A percentile compares a stretch with the other conserved stretches of the same genome.
phyloP scores from a whole-genome alignment of 2,113 vertebrate genomes.

The Urocynchramus pylzowi region DNA sequence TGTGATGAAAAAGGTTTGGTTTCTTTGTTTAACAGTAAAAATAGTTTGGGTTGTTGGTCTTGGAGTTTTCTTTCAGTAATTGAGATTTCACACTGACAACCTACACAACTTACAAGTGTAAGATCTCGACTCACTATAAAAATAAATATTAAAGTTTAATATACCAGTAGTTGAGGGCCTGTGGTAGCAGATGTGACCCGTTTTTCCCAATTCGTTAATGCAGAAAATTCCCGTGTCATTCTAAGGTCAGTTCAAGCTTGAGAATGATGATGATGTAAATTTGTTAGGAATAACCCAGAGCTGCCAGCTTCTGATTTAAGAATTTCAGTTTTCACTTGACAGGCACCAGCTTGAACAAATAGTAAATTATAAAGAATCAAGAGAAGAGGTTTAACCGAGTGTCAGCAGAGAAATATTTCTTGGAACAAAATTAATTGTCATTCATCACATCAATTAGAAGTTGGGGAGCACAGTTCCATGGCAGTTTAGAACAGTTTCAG shows the following conservation, averaged over 20 bases:
- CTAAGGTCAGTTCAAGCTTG: background rate
- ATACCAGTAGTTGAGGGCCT: background rate
- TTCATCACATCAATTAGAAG: background rate
- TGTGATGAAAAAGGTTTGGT: background rate
- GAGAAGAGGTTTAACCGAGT: background rate
- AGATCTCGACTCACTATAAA: background rate
- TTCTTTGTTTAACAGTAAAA: background rate
- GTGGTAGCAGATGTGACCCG: background rate
- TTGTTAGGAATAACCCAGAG: background rate
- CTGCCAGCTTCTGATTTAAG: background rate
- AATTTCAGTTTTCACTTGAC: background rate
- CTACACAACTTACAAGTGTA: too few relatives aligned
- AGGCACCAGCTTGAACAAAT: background rate
- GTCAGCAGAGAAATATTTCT: background rate
- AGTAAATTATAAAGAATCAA: background rate
- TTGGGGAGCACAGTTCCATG: background rate
- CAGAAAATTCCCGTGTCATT: fast-evolving
- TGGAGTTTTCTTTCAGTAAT: background rate
- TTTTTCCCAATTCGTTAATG: background rate
- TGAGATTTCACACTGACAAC: background rate
- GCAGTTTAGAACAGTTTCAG: background rate
- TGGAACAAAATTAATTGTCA: background rate
- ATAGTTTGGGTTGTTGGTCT: background rate
- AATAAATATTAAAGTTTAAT: background rate
- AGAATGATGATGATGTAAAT: background rate